Conservation (phyloP, 2,888 invertebrate species). For the Oithona nana region DNA sequence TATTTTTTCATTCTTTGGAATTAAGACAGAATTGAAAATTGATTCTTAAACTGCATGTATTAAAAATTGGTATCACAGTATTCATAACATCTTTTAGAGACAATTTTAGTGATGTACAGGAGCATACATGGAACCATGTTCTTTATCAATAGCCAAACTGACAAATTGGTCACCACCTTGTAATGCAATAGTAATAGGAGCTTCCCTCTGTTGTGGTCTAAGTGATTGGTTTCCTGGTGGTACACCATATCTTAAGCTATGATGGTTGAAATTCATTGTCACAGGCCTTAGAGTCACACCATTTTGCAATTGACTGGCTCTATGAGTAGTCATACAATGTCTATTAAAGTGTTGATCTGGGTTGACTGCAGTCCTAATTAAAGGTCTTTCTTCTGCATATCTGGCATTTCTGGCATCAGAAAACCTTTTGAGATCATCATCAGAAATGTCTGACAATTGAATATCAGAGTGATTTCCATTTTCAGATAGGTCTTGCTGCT, state of each 20-base stretch:
- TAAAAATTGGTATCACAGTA: background rate
- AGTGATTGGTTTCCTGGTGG: background rate
- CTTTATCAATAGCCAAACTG: slow-evolving; percentile 1
- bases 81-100: background rate
- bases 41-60: background rate
- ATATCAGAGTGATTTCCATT: slow-evolving; percentile 46
- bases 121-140: background rate
- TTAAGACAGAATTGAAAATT: too few relatives aligned
- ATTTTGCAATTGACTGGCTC: background rate
- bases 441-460: slow-evolving; percentile 54
- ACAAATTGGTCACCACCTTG: slow-evolving; percentile 15
- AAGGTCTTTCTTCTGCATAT: slow-evolving; percentile 12
- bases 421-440: slow-evolving; percentile 52
- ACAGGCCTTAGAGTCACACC: background rate
- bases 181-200: slow-evolving; percentile 9
- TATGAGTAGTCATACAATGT: background rate
- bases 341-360: background rate
- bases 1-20: too few relatives aligned
- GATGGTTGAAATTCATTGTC: background rate
- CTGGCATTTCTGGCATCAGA: slow-evolving; percentile 54
- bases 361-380: background rate
- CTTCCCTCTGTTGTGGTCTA: background rate
- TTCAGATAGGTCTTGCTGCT: background rate
- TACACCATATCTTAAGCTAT: background rate
- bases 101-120: background rate